Conservation (phyloP, 2,113 vertebrate species). For the Macroglossus sobrinus region DNA sequence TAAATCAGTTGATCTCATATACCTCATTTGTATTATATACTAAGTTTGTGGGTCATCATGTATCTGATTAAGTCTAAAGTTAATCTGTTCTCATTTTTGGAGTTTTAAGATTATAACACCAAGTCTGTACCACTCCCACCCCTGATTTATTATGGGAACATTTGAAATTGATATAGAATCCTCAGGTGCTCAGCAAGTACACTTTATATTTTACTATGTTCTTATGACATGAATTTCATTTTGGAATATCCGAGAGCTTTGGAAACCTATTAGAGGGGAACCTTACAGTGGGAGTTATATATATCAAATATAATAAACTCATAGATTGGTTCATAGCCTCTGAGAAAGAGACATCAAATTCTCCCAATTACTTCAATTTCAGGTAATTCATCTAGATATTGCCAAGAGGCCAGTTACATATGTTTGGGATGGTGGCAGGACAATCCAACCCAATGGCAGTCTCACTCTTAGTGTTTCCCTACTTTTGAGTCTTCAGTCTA, state of each 20-base stretch:
- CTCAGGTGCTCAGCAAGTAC: neutral
- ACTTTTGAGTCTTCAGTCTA: neutral
- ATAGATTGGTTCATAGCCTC: neutral
- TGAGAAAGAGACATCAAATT: neutral
- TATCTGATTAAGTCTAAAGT: neutral
- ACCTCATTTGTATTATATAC: neutral
- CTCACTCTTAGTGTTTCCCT: neutral
- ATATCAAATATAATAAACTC: neutral
- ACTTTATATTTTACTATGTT: slow-evolving; percentile 2
- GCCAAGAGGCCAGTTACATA: neutral
- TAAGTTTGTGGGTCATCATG: neutral
- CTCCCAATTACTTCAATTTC: neutral
- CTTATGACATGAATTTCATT: neutral
- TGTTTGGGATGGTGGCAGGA: neutral
- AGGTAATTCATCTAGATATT: neutral
- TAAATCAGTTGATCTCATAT: neutral
- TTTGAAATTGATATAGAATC: neutral
- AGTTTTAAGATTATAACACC: neutral
- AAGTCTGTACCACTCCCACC: neutral
- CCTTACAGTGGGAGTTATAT: neutral
- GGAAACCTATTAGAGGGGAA: neutral
- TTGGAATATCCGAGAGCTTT: neutral
- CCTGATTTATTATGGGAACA: neutral
- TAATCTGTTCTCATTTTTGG: neutral
- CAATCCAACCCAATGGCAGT: neutral